Evolutionary conservation across 2,113 vertebrate genomes (phyloP).

Genomic region (Archilochus colubris): DNA sequence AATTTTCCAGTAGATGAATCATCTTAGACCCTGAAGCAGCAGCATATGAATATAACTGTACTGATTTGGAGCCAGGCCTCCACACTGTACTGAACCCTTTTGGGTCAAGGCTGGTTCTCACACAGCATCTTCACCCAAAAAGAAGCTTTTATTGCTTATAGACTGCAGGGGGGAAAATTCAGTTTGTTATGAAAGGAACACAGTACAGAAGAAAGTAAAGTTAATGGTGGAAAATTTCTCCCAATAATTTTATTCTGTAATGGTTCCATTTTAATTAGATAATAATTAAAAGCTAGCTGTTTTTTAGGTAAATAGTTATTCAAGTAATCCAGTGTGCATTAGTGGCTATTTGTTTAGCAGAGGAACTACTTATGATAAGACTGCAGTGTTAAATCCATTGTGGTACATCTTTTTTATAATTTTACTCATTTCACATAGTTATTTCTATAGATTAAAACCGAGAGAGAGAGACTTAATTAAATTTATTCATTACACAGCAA

Average conservation of each 20-base stretch:
- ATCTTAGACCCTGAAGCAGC: neutral
- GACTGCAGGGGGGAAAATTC: neutral
- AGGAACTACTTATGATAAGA: neutral
- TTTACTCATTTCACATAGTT: neutral
- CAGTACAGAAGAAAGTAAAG: neutral
- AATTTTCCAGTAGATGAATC: neutral
- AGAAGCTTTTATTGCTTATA: neutral
- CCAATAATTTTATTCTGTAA: neutral
- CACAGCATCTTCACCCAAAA: neutral
- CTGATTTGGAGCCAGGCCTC: neutral
- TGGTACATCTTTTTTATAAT: neutral
- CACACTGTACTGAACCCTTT: neutral
- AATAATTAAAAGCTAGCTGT: neutral
- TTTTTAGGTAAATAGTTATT: neutral
- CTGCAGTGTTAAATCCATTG: neutral
- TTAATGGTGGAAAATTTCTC: neutral
- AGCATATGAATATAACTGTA: neutral
- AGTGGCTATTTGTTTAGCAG: neutral
- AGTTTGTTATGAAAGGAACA: neutral
- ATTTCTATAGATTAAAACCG: neutral
- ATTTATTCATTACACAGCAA: neutral
- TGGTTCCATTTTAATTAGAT: neutral
- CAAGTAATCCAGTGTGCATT: neutral
- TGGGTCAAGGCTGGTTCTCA: neutral
- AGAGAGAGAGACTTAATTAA: neutral